phyloP scores from a whole-genome alignment of 2,797 vertebrate species.

The Botia kubotai region DNA sequence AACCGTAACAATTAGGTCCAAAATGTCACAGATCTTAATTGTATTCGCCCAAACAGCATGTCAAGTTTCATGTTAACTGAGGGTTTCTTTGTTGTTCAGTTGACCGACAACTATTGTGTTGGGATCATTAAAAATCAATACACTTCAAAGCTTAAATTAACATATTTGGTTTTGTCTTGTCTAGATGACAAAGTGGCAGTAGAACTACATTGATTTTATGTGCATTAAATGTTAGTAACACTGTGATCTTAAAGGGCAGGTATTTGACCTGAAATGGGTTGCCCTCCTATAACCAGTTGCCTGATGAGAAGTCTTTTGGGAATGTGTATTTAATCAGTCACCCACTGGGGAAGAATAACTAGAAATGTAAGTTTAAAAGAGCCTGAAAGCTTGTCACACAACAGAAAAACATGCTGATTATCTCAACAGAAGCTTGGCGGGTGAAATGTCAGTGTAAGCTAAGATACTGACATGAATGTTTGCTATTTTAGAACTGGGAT shows the following conservation, averaged over 20 bases:
- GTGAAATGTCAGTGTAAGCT: slow-evolving; percentile 6
- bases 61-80: not conserved
- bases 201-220: not conserved
- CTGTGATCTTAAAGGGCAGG: not conserved
- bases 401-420: slow-evolving; percentile 10
- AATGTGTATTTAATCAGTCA: slow-evolving; percentile 46
- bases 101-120: not conserved
- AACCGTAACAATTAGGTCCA: not conserved
- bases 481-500: not conserved
- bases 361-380: slow-evolving; percentile 32
- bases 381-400: slow-evolving; percentile 4
- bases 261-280: slow-evolving; percentile 7
- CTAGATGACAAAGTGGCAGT: not conserved
- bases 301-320: slow-evolving; percentile 41
- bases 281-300: not conserved
- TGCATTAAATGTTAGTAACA: not conserved
- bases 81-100: not conserved
- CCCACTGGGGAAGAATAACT: slow-evolving; percentile 13
- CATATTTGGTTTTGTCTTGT: not conserved
- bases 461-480: not conserved
- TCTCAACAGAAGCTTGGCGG: slow-evolving; percentile 31
- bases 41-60: not conserved
- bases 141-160: not conserved
- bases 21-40: not conserved
- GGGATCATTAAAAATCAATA: not conserved